Evolutionary conservation across 2,113 vertebrate species (phyloP), one percentile per base, ranked within the genome.

Genomic region (Chiloscyllium plagiosum): DNA sequence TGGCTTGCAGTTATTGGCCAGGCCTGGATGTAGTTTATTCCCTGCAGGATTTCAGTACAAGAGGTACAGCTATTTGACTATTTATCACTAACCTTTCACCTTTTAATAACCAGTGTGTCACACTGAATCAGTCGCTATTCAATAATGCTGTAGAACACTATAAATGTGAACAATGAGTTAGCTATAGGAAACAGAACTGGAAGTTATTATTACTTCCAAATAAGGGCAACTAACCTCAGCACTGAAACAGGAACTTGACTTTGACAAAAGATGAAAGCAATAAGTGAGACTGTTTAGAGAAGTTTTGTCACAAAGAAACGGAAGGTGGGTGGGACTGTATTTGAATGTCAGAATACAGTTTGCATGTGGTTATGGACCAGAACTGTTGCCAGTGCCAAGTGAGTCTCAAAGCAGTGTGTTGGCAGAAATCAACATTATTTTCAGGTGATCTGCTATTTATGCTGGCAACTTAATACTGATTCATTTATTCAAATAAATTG

Each of bases 191-290:
- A 68, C 47, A 50, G 66, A 94, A 94, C 90, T 47, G 47, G 22
- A 70, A 70, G 93, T 70, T 42, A 70, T 50, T 70, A 22, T 42
- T 83, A 94, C 50, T 94, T 69, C 93, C 93, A 94, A 47, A 94
- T 94, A 94, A 70, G 93, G 93, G 2, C 65, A 70, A 13, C 0
- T 47, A 70, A 15, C 52, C 4, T 94, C 68, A 26, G 37, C 42
- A 2, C 66, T 50, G 93, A 94, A 70, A 70, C 20, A 70, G 93
- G 66, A 94, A 94, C 66, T 50, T 10, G 19, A 26, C 12, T 10
- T 33, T 70, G n/a, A 94, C 10, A 37, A 94, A 94, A 29, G 93
- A 94, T 94, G n/a, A 70, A 94, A 94, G 37, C 22, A 72, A 95
- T 15, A 24, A 47, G 22, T 10, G 20, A 47, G 37, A 37, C 42